Evolutionary conservation across 2,888 invertebrate species (phyloP).

Genomic region (Tetrapedia diversipes): DNA sequence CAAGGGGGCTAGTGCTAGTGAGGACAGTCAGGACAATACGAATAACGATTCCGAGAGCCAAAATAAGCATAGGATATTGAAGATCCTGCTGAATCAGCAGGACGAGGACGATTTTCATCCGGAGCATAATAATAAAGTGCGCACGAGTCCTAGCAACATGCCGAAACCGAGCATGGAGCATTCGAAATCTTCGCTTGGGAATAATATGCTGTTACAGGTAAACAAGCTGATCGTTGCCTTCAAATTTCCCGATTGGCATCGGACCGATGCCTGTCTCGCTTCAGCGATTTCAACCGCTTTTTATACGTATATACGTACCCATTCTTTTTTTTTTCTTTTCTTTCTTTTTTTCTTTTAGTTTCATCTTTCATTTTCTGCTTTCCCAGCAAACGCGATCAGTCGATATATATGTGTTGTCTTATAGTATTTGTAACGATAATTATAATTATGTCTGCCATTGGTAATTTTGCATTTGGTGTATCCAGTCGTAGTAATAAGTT

Average conservation of each 20-base stretch:
- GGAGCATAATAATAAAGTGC: conserved; percentile 82
- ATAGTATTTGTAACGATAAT: neutral
- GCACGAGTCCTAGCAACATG: conserved; percentile 78
- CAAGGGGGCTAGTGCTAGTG: conserved; percentile 77
- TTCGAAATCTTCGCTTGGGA: conserved; percentile 83
- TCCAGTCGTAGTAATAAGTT: too few species aligned
- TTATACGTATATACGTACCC: neutral
- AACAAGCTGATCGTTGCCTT: conserved; percentile 57
- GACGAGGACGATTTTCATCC: conserved; percentile 86
- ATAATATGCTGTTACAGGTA: conserved; percentile 88
- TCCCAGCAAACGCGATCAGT: neutral
- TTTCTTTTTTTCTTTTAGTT: neutral
- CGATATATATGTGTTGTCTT: neutral
- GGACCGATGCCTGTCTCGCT: conserved; percentile 15
- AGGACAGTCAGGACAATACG: conserved; percentile 74
- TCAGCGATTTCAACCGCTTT: conserved; percentile 4
- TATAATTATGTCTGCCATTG: too few species aligned
- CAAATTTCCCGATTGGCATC: conserved; percentile 9
- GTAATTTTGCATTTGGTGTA: too few species aligned
- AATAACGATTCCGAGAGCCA: conserved; percentile 76
- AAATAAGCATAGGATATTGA: conserved; percentile 85
- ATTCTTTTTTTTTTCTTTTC: neutral
- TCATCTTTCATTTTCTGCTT: neutral
- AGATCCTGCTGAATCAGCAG: conserved; percentile 87
- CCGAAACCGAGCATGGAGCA: conserved; percentile 79